A percentile compares a stretch with the other conserved stretches of the same genome.
Conservation (phyloP, 2,888 invertebrate species). For the Patella caerulea region DNA sequence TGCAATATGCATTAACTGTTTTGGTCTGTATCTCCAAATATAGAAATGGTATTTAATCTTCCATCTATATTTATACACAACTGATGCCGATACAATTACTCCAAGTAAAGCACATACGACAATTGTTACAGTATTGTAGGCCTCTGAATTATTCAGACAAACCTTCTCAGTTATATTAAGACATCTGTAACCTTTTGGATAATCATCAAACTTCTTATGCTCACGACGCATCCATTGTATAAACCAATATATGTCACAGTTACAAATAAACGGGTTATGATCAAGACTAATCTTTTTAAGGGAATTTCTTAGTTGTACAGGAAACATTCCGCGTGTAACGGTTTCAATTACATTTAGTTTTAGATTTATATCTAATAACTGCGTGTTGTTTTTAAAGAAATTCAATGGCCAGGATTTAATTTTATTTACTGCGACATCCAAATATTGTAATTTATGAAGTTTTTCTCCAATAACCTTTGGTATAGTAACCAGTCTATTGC, state of each 20-base stretch:
- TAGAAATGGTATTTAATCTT: neutral
- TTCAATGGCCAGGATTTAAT: neutral
- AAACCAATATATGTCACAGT: conserved; percentile 72
- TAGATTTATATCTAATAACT: neutral
- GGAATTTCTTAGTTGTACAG: neutral
- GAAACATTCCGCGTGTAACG: neutral
- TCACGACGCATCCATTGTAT: conserved; percentile 27
- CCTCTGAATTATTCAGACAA: neutral
- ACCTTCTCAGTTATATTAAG: neutral
- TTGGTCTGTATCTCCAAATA: neutral
- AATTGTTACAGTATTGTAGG: neutral
- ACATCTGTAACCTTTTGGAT: neutral
- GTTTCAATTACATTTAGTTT: neutral
- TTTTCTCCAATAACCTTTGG: neutral
- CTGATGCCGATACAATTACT: neutral
- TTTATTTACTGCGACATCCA: neutral
- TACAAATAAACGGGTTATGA: conserved; percentile 77
- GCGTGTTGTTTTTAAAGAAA: neutral
- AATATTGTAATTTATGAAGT: neutral
- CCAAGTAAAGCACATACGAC: neutral
- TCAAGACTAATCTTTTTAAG: conserved; percentile 73
- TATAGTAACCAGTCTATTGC: neutral
- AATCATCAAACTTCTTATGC: neutral
- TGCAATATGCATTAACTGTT: conserved; percentile 72
- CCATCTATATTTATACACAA: neutral